Base-by-base conservation (phyloP, 2,888 invertebrate genomes). In the Eudasyphora cyanicolor region DNA sequence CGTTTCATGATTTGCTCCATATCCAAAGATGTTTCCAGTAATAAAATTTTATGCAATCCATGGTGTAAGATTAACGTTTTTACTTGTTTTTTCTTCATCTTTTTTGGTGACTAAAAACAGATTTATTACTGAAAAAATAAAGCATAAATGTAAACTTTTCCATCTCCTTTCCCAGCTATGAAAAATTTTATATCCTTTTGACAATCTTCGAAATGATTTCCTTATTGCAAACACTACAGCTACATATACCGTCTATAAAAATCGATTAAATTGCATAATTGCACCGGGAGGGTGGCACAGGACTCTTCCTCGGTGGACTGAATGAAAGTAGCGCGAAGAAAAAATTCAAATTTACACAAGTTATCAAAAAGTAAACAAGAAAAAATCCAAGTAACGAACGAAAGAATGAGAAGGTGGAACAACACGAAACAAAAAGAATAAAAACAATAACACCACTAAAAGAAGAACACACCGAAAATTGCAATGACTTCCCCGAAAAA, bases 191-290 rank as follows among this genome's bases (percentile, higher is more conserved):
- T 24, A 57, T 57, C 19, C 10, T 10, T 57, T 57, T 54, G 54
- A 12, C 24, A 45, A 57, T 57, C 57, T 57, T 57, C 14, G 24
- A 14, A 57, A 24, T 57, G 6, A 57, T 57, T 57, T 57, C 57
- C 57, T 57, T 57, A 12, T 21, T 57, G 8, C 24, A 4, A 38
- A 45, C 45, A n/a, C 45, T n/a, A 45, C 8, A 45, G 19, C 19
- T 1, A 54, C 29, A 71, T 54, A 21, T 12, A 17, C 10, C 14
- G 62, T 32, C 54, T 76, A 79, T 57, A 27, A 57, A 81, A 73
- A 60, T 29, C 67, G 60, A 79, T 81, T 79, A 73, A 84, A 78
- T 84, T 84, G 84, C 81, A 84, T 76, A 84, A 84, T 81, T 84
- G 81, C 81, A 79, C 62, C 54, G 60, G 32, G 67, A 70, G 73